These are phyloP conservation scores for Athene noctua DNA, from an alignment of 2,113 vertebrate species.

Conservation along the genomic window DNA sequence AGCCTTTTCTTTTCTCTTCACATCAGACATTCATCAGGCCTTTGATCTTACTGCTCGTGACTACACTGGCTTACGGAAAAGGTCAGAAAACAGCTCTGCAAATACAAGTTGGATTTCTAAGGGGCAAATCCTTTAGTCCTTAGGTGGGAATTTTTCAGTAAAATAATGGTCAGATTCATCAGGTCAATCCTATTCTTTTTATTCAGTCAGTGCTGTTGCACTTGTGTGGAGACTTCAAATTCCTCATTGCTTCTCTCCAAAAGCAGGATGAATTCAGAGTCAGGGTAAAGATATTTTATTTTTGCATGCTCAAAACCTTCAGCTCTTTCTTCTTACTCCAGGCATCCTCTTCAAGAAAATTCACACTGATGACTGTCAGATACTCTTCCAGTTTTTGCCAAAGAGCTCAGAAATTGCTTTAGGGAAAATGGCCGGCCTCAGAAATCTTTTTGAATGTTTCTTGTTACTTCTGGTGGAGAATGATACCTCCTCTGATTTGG, in stretches of 20 bases:
- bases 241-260: not conserved
- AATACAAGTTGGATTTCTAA: not conserved
- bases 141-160: not conserved
- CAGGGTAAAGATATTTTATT: not conserved
- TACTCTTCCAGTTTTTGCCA: not conserved
- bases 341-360: not conserved
- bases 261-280: not conserved
- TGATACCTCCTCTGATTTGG: not conserved
- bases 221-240: not conserved
- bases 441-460: not conserved
- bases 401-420: not conserved
- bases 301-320: not conserved
- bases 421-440: not conserved
- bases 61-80: not conserved
- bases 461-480: not conserved
- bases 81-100: slow-evolving; percentile 24
- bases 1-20: slow-evolving; percentile 41
- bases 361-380: not conserved
- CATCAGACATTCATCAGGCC: slow-evolving; percentile 42
- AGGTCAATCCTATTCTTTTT: not conserved
- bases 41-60: slow-evolving; percentile 41
- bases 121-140: not conserved
- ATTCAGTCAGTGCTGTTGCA: not conserved
- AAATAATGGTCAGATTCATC: not conserved
- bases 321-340: not conserved